Evolutionary conservation across 2,797 vertebrate genomes (phyloP).

Genomic region (Danio tinwini): DNA sequence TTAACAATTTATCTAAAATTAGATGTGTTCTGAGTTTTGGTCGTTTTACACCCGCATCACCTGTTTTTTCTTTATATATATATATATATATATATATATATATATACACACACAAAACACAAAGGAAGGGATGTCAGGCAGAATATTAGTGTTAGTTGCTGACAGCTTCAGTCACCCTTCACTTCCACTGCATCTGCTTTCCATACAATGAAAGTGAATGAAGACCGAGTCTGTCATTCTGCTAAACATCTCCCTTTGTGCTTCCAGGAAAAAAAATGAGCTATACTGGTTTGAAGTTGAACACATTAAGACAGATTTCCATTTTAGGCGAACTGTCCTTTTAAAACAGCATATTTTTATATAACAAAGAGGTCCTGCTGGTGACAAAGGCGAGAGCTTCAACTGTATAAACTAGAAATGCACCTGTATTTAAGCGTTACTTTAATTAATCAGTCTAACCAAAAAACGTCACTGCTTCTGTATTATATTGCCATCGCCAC

Average conservation of each 20-base stretch:
- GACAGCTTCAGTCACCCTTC: neutral
- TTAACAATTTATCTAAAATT: too few species aligned
- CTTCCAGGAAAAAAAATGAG: neutral
- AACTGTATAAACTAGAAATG: neutral
- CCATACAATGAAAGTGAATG: conserved; percentile 13
- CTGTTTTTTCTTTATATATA: neutral
- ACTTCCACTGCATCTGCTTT: conserved; percentile 9
- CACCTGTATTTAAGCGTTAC: neutral
- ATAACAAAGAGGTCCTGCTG: conserved; percentile 4
- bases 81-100: too few species aligned
- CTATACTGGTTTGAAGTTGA: neutral
- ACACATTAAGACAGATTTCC: neutral
- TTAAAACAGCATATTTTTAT: neutral
- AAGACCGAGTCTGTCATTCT: conserved; percentile 1
- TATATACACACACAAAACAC: neutral
- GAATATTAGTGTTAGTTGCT: neutral
- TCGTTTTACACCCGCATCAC: neutral
- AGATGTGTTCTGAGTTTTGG: neutral
- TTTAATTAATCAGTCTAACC: neutral
- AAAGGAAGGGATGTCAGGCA: neutral
- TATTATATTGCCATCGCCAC: neutral
- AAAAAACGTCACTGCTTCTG: neutral
- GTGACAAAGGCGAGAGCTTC: conserved; percentile 17
- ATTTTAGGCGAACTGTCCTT: neutral
- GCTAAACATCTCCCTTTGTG: conserved; percentile 18